Evolutionary conservation across 92 coral and sea anemone species (phyloP).

Genomic region (Desmophyllum pertusum): DNA sequence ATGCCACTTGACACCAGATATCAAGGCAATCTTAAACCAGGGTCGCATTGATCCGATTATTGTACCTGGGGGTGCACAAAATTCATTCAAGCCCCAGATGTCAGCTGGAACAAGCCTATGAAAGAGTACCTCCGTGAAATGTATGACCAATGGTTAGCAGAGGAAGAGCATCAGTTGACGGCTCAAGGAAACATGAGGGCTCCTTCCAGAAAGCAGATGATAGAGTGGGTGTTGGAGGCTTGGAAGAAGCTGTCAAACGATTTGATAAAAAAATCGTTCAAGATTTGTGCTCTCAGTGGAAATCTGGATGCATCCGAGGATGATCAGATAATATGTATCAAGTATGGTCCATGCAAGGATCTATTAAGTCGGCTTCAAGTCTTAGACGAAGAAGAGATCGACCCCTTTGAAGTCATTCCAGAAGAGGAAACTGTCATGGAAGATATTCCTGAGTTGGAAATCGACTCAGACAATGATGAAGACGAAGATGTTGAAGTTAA

Average conservation of each 20-base stretch:
- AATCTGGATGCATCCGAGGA: slow-evolving; percentile 54
- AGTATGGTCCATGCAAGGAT: slow-evolving; percentile 57
- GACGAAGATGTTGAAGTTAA: too few species aligned
- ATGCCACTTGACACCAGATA: slow-evolving; percentile 44
- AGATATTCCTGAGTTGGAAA: slow-evolving; percentile 37
- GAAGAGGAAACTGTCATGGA: slow-evolving; percentile 48
- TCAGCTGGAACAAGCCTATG: slow-evolving; percentile 45
- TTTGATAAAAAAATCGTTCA: slow-evolving; percentile 30
- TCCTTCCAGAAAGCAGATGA: slow-evolving; percentile 43
- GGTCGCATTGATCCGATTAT: slow-evolving; percentile 41
- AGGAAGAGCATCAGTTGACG: slow-evolving; percentile 30
- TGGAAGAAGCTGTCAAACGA: slow-evolving; percentile 39
- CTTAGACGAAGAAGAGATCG: slow-evolving; percentile 55
- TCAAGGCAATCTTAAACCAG: slow-evolving; percentile 27
- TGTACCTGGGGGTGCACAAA: slow-evolving; percentile 57
- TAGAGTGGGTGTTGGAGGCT: slow-evolving; percentile 47
- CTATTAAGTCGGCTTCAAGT: slow-evolving; percentile 53
- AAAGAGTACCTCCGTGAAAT: slow-evolving; percentile 41
- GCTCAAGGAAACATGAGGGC: slow-evolving; percentile 54
- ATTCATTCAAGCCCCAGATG: slow-evolving; percentile 52
- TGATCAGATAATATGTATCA: slow-evolving; percentile 47
- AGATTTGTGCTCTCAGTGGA: slow-evolving; percentile 45
- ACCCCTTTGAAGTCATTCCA: too few species aligned
- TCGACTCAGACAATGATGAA: slow-evolving; percentile 30
- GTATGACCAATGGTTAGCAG: slow-evolving; percentile 44